phyloP scores from a whole-genome alignment of 1,140 invertebrate species.

The Drosophila ercepeae region DNA sequence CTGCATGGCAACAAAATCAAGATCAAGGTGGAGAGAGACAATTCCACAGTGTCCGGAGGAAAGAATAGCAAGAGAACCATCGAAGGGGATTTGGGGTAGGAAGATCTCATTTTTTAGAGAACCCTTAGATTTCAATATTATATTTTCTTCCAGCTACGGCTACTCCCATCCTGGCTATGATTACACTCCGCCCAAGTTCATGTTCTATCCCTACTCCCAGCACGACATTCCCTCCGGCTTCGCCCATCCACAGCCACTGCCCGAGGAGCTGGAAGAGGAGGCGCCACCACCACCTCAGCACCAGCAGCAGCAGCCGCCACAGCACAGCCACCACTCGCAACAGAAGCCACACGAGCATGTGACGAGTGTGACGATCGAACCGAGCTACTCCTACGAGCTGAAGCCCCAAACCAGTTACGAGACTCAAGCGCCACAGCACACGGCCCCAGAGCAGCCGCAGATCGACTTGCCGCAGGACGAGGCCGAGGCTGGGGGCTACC shows the following conservation, averaged over 20 bases:
- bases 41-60: conserved; percentile 48
- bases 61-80: conserved; percentile 82
- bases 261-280: conserved; percentile 18
- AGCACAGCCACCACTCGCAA: conserved; percentile 15
- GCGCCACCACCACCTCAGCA: conserved; percentile 10
- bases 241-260: conserved; percentile 20
- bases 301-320: conserved; percentile 7
- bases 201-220: conserved; percentile 83
- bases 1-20: conserved; percentile 80
- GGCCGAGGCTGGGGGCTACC: conserved; percentile 38
- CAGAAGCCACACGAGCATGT: conserved; percentile 49
- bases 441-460: conserved; percentile 57
- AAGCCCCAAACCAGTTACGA: conserved; percentile 78
- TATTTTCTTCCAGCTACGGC: conserved; percentile 61
- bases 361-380: conserved; percentile 77
- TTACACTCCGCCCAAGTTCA: conserved; percentile 77
- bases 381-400: conserved; percentile 82
- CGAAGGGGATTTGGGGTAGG: conserved; percentile 80
- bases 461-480: conserved; percentile 70
- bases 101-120: background rate
- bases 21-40: conserved; percentile 80
- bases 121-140: background rate
- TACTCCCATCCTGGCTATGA: conserved; percentile 72
- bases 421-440: conserved; percentile 21
- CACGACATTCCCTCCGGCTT: conserved; percentile 61